A percentile compares a stretch with the other conserved stretches of the same genome.
phyloP scores from a whole-genome alignment of 2,113 vertebrate species.

The Ameiurus melas region DNA sequence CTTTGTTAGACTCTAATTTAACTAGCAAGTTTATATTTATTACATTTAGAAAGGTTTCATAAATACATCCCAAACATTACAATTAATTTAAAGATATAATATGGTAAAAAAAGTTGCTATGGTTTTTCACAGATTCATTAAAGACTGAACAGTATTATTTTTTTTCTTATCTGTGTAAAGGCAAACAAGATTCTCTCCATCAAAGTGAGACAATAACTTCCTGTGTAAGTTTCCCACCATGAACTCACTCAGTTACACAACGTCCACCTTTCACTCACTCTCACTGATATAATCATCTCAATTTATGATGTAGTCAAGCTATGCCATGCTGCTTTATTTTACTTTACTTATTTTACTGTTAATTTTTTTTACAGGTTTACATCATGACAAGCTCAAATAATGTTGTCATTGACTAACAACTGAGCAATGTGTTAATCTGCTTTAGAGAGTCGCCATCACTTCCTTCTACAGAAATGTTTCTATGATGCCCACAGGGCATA shows the following conservation, averaged over 20 bases:
- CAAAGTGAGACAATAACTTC: neutral
- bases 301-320: neutral
- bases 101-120: no score
- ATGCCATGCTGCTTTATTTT: neutral
- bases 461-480: neutral
- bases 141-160: no score
- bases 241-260: neutral
- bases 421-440: neutral
- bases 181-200: neutral
- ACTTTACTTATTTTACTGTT: neutral
- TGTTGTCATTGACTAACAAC: neutral
- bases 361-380: neutral
- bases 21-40: no score
- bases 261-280: neutral
- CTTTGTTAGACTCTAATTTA: no score
- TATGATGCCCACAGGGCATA: neutral
- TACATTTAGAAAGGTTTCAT: no score
- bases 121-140: no score
- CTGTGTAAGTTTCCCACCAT: conserved; percentile 9
- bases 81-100: no score
- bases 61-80: no score
- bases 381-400: neutral
- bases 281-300: neutral
- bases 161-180: neutral
- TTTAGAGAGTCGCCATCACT: neutral